A percentile compares a stretch with the other conserved stretches of the same genome.
phyloP scores from a whole-genome alignment of 2,113 vertebrate species.

The Rostratula benghalensis region DNA sequence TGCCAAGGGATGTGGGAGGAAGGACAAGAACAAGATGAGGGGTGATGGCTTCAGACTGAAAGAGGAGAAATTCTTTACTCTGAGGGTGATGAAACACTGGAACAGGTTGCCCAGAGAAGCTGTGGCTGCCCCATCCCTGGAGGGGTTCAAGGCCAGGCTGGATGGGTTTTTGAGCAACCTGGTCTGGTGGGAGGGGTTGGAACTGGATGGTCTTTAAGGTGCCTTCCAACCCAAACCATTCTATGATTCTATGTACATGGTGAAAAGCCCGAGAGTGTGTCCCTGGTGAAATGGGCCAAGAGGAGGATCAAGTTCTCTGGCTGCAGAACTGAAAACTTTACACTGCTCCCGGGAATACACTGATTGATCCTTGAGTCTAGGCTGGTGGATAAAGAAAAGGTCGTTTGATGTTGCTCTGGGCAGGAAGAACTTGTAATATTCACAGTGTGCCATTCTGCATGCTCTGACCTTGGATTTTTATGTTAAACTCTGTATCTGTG shows the following conservation, averaged over 20 bases:
- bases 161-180: not conserved
- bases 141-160: not conserved
- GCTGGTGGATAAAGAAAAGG: not conserved
- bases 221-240: not conserved
- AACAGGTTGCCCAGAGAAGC: not conserved
- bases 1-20: not conserved
- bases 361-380: not conserved
- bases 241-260: not conserved
- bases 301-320: not conserved
- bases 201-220: not conserved
- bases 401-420: not conserved
- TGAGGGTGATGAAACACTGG: not conserved
- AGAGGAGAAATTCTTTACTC: not conserved
- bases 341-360: constrained; percentile 5
- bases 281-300: not conserved
- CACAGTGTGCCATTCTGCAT: not conserved
- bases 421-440: not conserved
- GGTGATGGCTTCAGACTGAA: not conserved
- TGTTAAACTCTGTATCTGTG: not conserved
- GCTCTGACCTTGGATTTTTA: not conserved
- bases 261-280: not conserved
- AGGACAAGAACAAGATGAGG: not conserved
- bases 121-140: not conserved
- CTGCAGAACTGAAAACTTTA: constrained; percentile 15
- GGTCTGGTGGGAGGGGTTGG: not conserved